Conservation (phyloP, 2,888 invertebrate genomes). For the Andrena bicolor region DNA sequence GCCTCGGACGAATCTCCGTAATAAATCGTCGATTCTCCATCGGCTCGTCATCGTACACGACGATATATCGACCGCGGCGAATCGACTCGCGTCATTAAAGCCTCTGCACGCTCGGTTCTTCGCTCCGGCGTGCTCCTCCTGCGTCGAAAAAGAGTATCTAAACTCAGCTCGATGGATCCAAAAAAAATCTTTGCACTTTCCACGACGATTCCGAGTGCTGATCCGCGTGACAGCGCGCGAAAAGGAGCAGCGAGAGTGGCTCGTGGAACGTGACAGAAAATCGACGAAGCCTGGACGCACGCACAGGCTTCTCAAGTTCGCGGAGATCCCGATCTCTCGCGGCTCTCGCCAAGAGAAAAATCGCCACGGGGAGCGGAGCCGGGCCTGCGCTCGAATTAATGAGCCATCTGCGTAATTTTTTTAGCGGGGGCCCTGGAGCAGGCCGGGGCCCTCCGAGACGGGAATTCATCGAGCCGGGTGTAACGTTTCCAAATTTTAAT, state of each 20-base stretch:
- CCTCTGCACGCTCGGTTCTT: slow-evolving; percentile 43
- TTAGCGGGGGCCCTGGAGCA: slow-evolving; percentile 40
- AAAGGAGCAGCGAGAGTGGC: background rate
- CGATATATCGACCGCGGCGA: slow-evolving; percentile 76
- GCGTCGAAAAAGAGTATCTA: slow-evolving; percentile 10
- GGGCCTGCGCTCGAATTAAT: slow-evolving; percentile 56
- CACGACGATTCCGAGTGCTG: background rate
- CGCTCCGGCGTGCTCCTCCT: slow-evolving; percentile 12
- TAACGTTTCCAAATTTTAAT: slow-evolving; percentile 78
- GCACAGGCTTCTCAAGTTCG: slow-evolving; percentile 32
- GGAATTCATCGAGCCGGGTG: slow-evolving; percentile 58
- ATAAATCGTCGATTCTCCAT: slow-evolving; percentile 74
- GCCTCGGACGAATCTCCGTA: slow-evolving; percentile 60
- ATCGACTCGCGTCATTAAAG: slow-evolving; percentile 73
- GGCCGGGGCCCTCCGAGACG: slow-evolving; percentile 22
- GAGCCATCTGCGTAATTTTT: slow-evolving; percentile 60
- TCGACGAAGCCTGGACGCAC: slow-evolving; percentile 18
- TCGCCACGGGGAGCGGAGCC: slow-evolving; percentile 43
- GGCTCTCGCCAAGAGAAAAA: slow-evolving; percentile 44
- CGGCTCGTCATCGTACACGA: slow-evolving; percentile 68
- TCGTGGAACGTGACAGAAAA: slow-evolving; percentile 10
- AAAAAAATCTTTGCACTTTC: background rate
- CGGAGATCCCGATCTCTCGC: slow-evolving; percentile 51
- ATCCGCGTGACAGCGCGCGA: background rate
- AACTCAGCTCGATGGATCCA: background rate